These are phyloP conservation scores for Doryteuthis pealeii DNA, from an alignment of 1,140 invertebrate species.

Conservation along the genomic window DNA sequence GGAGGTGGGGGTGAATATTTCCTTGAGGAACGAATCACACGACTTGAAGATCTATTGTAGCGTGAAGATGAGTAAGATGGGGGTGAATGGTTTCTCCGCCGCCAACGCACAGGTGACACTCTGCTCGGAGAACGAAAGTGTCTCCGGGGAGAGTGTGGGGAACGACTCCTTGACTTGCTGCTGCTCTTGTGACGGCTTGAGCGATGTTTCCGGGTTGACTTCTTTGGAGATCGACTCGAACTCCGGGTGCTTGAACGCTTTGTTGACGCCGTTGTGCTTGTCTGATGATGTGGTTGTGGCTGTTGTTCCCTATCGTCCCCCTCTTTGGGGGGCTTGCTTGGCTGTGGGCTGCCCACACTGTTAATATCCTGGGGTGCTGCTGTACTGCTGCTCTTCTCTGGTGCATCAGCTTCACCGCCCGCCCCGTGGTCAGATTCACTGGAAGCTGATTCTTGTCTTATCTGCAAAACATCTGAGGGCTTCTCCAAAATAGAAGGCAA, in stretches of 20 bases:
- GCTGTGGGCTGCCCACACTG: too few species aligned
- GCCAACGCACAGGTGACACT: not conserved
- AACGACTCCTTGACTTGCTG: not conserved
- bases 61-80: not conserved
- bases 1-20: not conserved
- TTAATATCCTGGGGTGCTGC: too few species aligned
- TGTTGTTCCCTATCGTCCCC: too few species aligned
- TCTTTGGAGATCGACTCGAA: not conserved
- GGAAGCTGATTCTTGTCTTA: too few species aligned
- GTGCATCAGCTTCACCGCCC: too few species aligned
- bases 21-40: not conserved
- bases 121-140: not conserved
- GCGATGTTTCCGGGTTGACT: not conserved
- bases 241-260: not conserved
- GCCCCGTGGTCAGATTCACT: too few species aligned
- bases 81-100: not conserved
- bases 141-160: not conserved
- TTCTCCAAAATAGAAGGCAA: too few species aligned
- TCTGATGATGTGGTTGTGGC: too few species aligned
- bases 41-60: not conserved
- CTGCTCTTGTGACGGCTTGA: not conserved
- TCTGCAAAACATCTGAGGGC: too few species aligned
- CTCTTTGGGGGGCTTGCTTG: too few species aligned
- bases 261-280: not conserved
- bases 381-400: too few species aligned